Evolutionary conservation across 2,888 invertebrate genomes (phyloP), one percentile per base, ranked within the genome.

Genomic region (Parapristionchus giblindavisi): DNA sequence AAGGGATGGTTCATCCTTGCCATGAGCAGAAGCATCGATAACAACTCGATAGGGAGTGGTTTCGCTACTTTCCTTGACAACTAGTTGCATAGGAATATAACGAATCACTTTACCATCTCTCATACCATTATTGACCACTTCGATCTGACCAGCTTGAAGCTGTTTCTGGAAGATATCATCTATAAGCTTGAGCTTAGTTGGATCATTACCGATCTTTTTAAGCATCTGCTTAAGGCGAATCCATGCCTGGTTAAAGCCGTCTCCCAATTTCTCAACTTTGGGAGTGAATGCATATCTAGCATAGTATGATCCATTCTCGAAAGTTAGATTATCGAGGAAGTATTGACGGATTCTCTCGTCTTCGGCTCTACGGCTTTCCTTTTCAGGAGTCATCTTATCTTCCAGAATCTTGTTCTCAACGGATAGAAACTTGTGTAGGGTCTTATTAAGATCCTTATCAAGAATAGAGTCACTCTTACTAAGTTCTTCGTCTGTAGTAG

Each of bases 381-480:
- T 56, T 29, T 56, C 56, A 56, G 56, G n/a, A 56, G 17, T 56
- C 56, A 56, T 56, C 56, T 27, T 24, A 27, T 56, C 56, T 27
- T 56, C 56, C 29, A 27, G n/a, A 29, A 24, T 29, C 14, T 14
- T 29, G 1, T 14, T 14, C n/a, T 56, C 56, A 3, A 56, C 14
- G 24, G 56, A 24, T 27, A 56, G 56, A 56, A 56, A 56, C n/a
- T n/a, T n/a, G n/a, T n/a, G n/a, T n/a, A n/a, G n/a, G n/a, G n/a
- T n/a, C n/a, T n/a, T n/a, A n/a, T n/a, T n/a, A n/a, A n/a, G n/a
- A n/a, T n/a, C n/a, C n/a, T n/a, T n/a, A n/a, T n/a, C n/a, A n/a
- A n/a, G n/a, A n/a, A n/a, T n/a, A n/a, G n/a, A n/a, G n/a, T n/a
- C n/a, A n/a, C n/a, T n/a, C n/a, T n/a, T n/a, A n/a, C n/a, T n/a